Percentiles rank a stretch among this genome's conserved stretches.
phyloP scores from a whole-genome alignment of 2,888 invertebrate species.

The Spicauda simplicius region DNA sequence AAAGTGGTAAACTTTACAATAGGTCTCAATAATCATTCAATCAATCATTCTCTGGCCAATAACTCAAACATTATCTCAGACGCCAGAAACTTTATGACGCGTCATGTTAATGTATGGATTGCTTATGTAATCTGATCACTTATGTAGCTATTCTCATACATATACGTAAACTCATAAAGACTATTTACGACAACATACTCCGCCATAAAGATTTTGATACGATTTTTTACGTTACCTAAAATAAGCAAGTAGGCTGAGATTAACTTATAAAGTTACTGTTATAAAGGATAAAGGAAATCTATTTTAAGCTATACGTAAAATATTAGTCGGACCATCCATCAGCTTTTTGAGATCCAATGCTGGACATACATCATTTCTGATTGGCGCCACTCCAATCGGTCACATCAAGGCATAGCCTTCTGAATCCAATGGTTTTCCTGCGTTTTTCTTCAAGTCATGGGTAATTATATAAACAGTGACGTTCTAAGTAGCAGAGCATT shows the following conservation, averaged over 20 bases:
- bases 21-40: conserved; percentile 1
- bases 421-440: too few species aligned
- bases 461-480: too few species aligned
- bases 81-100: conserved; percentile 11
- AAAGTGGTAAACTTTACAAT: too few species aligned
- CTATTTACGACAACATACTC: background rate
- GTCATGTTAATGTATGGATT: conserved; percentile 5
- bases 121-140: background rate
- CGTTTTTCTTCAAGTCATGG: too few species aligned
- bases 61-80: conserved; percentile 41
- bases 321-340: too few species aligned
- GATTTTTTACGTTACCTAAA: background rate
- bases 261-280: background rate
- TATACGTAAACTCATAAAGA: background rate
- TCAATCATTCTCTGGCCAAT: conserved; percentile 43
- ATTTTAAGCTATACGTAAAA: too few species aligned
- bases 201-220: background rate
- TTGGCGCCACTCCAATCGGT: too few species aligned
- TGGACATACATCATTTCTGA: too few species aligned
- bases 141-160: background rate
- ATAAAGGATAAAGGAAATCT: too few species aligned
- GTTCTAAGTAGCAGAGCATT: too few species aligned
- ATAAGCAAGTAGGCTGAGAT: background rate
- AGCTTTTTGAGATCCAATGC: too few species aligned
- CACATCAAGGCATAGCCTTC: too few species aligned